Percentiles rank a stretch among this genome's conserved stretches.
Conservation (phyloP, 2,888 invertebrate genomes). For the Drosophila neonasuta region DNA sequence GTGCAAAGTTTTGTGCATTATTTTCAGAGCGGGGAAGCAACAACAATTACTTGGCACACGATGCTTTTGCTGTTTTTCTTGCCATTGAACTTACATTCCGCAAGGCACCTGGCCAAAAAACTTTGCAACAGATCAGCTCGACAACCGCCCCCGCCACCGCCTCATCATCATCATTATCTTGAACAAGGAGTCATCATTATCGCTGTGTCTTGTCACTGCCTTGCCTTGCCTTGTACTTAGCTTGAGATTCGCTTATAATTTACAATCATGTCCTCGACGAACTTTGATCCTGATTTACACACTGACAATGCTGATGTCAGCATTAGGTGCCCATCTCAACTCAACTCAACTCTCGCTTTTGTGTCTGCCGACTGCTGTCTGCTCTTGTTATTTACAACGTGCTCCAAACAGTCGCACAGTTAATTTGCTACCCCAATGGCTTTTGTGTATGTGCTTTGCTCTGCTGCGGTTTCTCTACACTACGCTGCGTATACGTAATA, state of each 20-base stretch:
- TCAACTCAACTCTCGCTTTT: slow-evolving; percentile 3
- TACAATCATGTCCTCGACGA: slow-evolving; percentile 66
- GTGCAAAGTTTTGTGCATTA: slow-evolving; percentile 72
- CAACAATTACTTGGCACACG: slow-evolving; percentile 64
- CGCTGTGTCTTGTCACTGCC: slow-evolving; percentile 51
- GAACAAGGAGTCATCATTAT: slow-evolving; percentile 29
- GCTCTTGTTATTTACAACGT: slow-evolving; percentile 66
- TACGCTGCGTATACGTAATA: slow-evolving; percentile 57
- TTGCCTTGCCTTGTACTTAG: slow-evolving; percentile 46
- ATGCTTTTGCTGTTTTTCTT: slow-evolving; percentile 57
- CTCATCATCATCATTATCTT: slow-evolving; percentile 11
- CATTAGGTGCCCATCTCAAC: slow-evolving; percentile 51
- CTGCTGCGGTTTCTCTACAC: slow-evolving; percentile 14
- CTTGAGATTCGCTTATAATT: slow-evolving; percentile 66
- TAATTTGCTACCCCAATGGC: slow-evolving; percentile 62
- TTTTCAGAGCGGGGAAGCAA: slow-evolving; percentile 56
- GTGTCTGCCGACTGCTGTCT: slow-evolving; percentile 40
- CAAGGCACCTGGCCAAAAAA: slow-evolving; percentile 47
- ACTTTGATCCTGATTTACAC: slow-evolving; percentile 72
- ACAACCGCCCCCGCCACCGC: background rate
- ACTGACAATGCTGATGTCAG: slow-evolving; percentile 69
- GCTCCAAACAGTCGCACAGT: slow-evolving; percentile 47
- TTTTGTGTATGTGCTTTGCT: slow-evolving; percentile 32
- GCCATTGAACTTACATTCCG: slow-evolving; percentile 62
- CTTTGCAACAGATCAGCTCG: slow-evolving; percentile 48